Conservation (phyloP, 1,140 invertebrate species). For the Agraylea sexmaculata region DNA sequence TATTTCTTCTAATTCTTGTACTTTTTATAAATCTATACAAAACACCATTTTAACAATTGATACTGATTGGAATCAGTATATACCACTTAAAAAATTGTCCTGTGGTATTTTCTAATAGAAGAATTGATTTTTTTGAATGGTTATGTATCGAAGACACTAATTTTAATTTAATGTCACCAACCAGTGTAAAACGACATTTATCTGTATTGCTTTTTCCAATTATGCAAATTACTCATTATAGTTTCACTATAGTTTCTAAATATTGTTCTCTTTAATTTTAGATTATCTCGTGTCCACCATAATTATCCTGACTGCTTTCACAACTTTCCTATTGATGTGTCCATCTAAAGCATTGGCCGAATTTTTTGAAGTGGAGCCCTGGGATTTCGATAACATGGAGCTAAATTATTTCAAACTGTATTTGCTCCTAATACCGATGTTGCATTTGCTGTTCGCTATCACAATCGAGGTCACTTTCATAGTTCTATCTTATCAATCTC, state of each 20-base stretch:
- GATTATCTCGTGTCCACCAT: constrained; percentile 32
- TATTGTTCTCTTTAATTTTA: constrained; percentile 21
- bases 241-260: constrained; percentile 3
- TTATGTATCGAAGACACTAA: no score
- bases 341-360: constrained; percentile 31
- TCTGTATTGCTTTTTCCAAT: no score
- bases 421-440: constrained; percentile 30
- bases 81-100: no score
- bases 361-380: constrained; percentile 30
- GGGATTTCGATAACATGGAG: constrained; percentile 23
- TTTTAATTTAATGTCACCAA: no score
- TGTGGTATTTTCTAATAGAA: no score
- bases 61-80: no score
- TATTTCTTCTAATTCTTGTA: not conserved
- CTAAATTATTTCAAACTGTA: constrained; percentile 33
- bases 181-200: no score
- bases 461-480: constrained; percentile 30
- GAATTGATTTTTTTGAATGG: no score
- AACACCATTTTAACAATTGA: no score
- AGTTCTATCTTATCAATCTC: not conserved
- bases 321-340: constrained; percentile 29
- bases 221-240: constrained; percentile 4
- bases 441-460: constrained; percentile 33
- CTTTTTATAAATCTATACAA: not conserved
- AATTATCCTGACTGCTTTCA: constrained; percentile 28